Base-by-base conservation (phyloP, 2,888 invertebrate species). In the Melipona beecheii region DNA sequence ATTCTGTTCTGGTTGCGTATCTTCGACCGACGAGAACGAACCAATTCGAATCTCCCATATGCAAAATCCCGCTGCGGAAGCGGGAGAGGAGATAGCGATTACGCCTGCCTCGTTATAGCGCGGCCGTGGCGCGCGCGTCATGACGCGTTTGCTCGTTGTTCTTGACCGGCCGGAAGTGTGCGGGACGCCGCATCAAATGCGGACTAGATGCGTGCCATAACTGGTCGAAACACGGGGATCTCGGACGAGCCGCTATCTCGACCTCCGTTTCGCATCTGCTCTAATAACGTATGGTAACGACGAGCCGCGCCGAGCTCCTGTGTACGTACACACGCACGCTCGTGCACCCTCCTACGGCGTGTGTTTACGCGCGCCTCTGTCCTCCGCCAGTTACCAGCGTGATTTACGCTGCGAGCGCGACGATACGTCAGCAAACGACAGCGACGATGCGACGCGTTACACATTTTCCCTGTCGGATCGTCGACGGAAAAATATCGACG, bases 231-330 rank as follows among this genome's bases (percentile, higher is more conserved):
- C 83, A 78, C 81, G 58, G 71, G 74, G 86, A 89, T 90, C 89
- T 92, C 88, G 83, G 24, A 24, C 50, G 49, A 76, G 83, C 78
- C 83, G 87, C 89, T 91, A 92, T 93, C 91, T 88, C 91, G 75
- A 86, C 78, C 90, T 88, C 87, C 87, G 90, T 90, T 90, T 89
- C 91, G 89, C 90, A 87, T 91, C 89, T 89, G 89, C 90, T 87
- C 84, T 90, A 90, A 92, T 92, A 91, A 91, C 88, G 87, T 86
- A 91, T 87, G 76, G 60, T 36, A 60, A 60, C 71, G 86, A 87
- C 75, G 78, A 68, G 56, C 75, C 71, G 74, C 9, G 60, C 5
- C 62, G 69, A 81, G 70, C 31, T 31, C 69, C 72, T 62, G 27
- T n/a, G 43, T 52, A 49, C 19, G 31, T 54, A 68, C 71, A 73